Percentiles rank a stretch among this genome's conserved stretches.
Evolutionary conservation across 2,888 invertebrate genomes (phyloP).

Genomic region (Magallana nippona): DNA sequence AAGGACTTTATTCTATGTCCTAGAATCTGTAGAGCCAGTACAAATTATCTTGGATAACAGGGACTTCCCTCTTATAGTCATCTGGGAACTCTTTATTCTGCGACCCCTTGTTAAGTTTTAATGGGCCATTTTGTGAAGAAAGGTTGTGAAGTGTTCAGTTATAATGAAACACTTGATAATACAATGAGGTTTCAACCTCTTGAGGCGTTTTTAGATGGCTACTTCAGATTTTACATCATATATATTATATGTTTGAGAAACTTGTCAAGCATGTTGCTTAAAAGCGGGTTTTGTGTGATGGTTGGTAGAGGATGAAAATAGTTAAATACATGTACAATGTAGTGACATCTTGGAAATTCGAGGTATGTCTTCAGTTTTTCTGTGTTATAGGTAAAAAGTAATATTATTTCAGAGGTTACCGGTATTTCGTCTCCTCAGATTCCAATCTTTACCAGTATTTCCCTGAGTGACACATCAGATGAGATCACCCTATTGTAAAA

Average conservation of each 20-base stretch:
- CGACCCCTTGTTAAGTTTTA: constrained; percentile 6
- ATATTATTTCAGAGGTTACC: too few species aligned
- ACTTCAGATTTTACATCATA: constrained; percentile 15
- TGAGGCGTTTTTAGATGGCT: neutral
- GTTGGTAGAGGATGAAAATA: neutral
- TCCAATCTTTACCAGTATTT: too few species aligned
- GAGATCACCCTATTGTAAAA: too few species aligned
- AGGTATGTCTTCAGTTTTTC: too few species aligned
- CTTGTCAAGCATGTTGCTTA: neutral
- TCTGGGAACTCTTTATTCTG: neutral
- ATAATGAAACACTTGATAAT: constrained; percentile 12
- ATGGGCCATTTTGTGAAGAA: constrained; percentile 26
- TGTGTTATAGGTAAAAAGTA: too few species aligned
- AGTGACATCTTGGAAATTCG: too few species aligned
- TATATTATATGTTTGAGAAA: constrained; percentile 2
- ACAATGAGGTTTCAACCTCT: constrained; percentile 27
- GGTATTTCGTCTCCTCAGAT: too few species aligned
- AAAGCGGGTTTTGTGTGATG: neutral
- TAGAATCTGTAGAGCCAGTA: too few species aligned
- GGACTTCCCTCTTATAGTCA: neutral
- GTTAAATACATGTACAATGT: too few species aligned
- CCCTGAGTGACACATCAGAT: too few species aligned
- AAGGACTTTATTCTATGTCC: too few species aligned
- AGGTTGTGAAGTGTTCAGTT: constrained; percentile 19
- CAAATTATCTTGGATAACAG: too few species aligned